Evolutionary conservation across 2,797 vertebrate species (phyloP), one percentile per base, ranked within the genome.

Genomic region (Sebastes flavidus): DNA sequence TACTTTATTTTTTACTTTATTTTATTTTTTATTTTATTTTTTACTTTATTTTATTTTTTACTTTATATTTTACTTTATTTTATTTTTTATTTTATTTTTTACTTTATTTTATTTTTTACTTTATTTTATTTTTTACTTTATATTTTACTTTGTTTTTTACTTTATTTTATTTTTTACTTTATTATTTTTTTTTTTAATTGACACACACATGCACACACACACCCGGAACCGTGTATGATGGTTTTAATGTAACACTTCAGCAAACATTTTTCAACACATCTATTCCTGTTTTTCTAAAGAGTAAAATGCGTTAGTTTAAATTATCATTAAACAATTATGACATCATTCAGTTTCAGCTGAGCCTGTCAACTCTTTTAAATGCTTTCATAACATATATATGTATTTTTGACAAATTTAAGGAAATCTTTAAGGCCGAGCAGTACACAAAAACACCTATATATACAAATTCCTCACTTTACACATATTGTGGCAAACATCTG

Each of bases 141-240:
- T 30, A 10, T 32, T 32, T 32, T 10, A 34, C n/a, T n/a, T n/a
- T n/a, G n/a, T 30, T 8, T 30, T 30, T 30, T 30, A 8, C 30
- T 32, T 32, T 32, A 32, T 32, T 32, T 32, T 0, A 30, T 32
- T 32, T 8, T 8, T 30, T 30, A 8, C 7, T 32, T 32, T 10
- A 10, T 32, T 32, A n/a, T n/a, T n/a, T n/a, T n/a, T 38, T 38
- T 36, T 38, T 90, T 92, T 42, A 92, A 93, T 85, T 90, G 86
- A 85, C 88, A 88, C 13, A 75, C 81, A 85, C 86, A 38, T 14
- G 27, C 30, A 61, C 22, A 24, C 22, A 24, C 18, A 27, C 38
- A 59, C 63, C 0, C 22, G 18, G 29, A 49, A 56, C 22, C 14
- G 24, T 75, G 25, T 65, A 2, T 46, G 11, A 6, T 60, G 11